These are phyloP conservation scores for Spodoptera littoralis DNA, from an alignment of 2,888 invertebrate genomes.

Conservation along the genomic window DNA sequence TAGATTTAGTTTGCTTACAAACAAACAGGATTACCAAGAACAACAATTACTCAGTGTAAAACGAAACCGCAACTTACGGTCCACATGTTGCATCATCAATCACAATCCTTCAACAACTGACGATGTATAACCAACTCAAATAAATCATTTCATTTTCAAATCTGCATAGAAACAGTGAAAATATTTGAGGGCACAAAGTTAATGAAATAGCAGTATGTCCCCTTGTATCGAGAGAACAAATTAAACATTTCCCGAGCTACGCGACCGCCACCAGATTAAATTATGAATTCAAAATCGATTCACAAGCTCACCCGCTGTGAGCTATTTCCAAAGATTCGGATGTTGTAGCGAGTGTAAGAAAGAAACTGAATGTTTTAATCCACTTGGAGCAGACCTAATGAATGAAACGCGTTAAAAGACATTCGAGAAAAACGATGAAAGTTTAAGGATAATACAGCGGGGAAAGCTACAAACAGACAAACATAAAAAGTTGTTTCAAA, in stretches of 20 bases:
- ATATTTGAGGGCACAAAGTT: constrained; percentile 47
- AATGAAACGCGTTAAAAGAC: neutral
- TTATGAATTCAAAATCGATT: constrained; percentile 82
- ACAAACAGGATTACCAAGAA: neutral
- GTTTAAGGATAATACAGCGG: neutral
- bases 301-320: constrained; percentile 69
- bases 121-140: constrained; percentile 2
- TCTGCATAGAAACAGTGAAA: constrained; percentile 30
- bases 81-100: constrained; percentile 11
- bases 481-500: neutral
- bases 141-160: constrained; percentile 31
- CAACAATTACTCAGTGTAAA: neutral
- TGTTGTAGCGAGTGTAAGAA: constrained; percentile 19
- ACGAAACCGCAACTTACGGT: neutral
- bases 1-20: neutral
- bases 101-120: constrained; percentile 5
- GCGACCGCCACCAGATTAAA: constrained; percentile 75
- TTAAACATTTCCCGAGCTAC: constrained; percentile 71
- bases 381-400: neutral
- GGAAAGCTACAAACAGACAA: too few species aligned
- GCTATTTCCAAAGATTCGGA: constrained; percentile 66
- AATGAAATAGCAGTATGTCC: constrained; percentile 56
- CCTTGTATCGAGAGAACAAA: constrained; percentile 65
- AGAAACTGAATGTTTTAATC: constrained; percentile 17
- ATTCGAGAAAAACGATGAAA: too few species aligned